Conservation (phyloP, 2,113 vertebrate genomes). For the Aramus guarauna region DNA sequence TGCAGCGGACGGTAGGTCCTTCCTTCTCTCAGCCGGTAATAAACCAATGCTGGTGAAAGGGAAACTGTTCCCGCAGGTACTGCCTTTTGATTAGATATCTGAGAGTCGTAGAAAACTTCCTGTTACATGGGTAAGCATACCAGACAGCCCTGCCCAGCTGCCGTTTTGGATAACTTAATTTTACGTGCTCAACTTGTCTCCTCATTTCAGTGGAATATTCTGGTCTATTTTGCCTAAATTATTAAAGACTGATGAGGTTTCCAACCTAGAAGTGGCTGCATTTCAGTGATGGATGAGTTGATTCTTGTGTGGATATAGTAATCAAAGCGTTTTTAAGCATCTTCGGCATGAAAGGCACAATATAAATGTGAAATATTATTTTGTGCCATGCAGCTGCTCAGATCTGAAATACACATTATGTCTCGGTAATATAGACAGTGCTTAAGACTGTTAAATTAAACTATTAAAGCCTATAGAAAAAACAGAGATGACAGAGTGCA, state of each 20-base stretch:
- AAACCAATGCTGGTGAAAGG: background rate
- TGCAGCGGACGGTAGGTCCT: background rate
- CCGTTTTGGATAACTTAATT: conserved; percentile 12
- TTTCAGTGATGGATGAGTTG: conserved; percentile 51
- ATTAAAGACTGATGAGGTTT: conserved; percentile 45
- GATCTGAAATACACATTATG: conserved; percentile 52
- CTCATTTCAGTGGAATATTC: background rate
- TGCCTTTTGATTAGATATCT: background rate
- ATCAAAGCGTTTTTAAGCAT: conserved; percentile 32
- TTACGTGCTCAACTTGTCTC: background rate
- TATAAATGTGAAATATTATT: conserved; percentile 56
- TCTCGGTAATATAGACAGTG: conserved; percentile 38
- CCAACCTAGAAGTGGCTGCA: conserved; percentile 20
- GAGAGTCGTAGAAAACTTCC: background rate
- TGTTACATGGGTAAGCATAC: background rate
- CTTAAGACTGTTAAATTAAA: conserved; percentile 62
- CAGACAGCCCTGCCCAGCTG: background rate
- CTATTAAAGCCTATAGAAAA: conserved; percentile 52
- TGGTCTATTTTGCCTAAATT: conserved; percentile 32
- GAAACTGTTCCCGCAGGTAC: background rate
- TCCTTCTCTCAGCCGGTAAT: background rate
- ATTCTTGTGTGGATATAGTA: conserved; percentile 34
- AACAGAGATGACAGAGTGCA: conserved; percentile 54
- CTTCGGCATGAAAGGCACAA: background rate
- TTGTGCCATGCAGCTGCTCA: conserved; percentile 35